Conservation (phyloP, 2,797 vertebrate species). For the Thalassophryne amazonica region DNA sequence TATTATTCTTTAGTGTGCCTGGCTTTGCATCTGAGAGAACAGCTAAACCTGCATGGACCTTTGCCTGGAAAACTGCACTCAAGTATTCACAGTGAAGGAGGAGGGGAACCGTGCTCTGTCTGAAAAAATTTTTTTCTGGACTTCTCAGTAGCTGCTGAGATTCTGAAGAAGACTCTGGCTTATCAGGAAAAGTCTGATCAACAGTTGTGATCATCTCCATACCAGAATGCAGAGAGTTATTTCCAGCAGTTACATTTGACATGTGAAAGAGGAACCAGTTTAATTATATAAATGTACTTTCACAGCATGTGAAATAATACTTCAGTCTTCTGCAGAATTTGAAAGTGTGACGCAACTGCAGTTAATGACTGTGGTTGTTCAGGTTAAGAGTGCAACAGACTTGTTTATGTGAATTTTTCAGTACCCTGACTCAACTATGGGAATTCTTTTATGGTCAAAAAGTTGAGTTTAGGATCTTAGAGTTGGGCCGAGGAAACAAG, state of each 20-base stretch:
- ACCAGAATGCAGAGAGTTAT: neutral
- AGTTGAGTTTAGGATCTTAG: slow-evolving; percentile 33
- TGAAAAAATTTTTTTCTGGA: slow-evolving; percentile 5
- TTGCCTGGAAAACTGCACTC: slow-evolving; percentile 52
- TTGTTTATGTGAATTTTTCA: slow-evolving; percentile 50
- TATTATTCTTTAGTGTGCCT: slow-evolving; percentile 54
- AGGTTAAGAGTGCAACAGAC: too few relatives aligned
- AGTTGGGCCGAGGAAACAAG: slow-evolving; percentile 12
- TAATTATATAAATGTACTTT: too few relatives aligned
- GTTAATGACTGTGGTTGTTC: neutral
- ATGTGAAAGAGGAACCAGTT: neutral
- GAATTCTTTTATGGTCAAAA: slow-evolving; percentile 41
- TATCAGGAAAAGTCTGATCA: neutral
- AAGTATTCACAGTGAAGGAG: slow-evolving; percentile 27
- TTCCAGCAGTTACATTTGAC: neutral
- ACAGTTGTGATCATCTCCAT: neutral
- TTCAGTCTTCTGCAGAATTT: too few relatives aligned
- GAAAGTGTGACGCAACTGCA: slow-evolving; percentile 1
- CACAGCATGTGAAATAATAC: neutral
- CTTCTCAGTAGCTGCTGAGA: neutral
- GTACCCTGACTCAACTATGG: slow-evolving; percentile 17
- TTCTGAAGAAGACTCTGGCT: neutral
- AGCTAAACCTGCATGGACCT: slow-evolving; percentile 46
- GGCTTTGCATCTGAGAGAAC: slow-evolving; percentile 57
- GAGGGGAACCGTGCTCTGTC: neutral